Conservation (phyloP, 2,113 vertebrate species). For the Hiodon alosoides region DNA sequence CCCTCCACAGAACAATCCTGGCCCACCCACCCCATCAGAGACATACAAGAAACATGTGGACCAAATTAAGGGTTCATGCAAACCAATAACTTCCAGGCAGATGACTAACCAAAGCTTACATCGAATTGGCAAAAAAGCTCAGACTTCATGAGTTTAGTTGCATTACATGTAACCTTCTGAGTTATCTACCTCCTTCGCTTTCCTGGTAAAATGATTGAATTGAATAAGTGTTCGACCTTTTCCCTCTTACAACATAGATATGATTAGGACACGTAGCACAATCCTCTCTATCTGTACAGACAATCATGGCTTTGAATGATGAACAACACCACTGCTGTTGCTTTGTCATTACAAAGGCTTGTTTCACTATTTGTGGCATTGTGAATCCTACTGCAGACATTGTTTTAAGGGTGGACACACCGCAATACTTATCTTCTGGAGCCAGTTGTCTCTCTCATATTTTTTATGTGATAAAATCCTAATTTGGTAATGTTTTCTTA, state of each 20-base stretch:
- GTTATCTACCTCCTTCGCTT: background rate
- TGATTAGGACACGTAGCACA: no score
- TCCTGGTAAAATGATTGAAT: background rate
- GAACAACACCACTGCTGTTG: background rate
- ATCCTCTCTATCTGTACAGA: background rate
- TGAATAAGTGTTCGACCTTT: no score
- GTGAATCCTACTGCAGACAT: background rate
- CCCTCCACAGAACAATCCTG: slow-evolving; percentile 1
- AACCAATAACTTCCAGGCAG: no score
- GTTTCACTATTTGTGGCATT: slow-evolving; percentile 16
- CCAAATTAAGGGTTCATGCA: slow-evolving; percentile 11
- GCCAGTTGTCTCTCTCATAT: slow-evolving; percentile 6
- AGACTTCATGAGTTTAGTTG: no score
- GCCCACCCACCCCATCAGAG: background rate
- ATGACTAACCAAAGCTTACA: no score
- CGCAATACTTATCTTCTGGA: slow-evolving; percentile 4
- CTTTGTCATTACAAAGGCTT: background rate
- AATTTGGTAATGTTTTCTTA: background rate
- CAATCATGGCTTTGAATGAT: background rate
- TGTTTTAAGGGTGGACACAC: slow-evolving; percentile 13
- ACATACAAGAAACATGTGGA: slow-evolving; percentile 12
- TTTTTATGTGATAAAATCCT: slow-evolving; percentile 15
- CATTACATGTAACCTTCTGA: no score
- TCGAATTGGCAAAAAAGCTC: no score
- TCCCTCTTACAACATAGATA: no score